Evolutionary conservation across 2,113 vertebrate species (phyloP), one percentile per base, ranked within the genome.

Genomic region (Oreotragus oreotragus): DNA sequence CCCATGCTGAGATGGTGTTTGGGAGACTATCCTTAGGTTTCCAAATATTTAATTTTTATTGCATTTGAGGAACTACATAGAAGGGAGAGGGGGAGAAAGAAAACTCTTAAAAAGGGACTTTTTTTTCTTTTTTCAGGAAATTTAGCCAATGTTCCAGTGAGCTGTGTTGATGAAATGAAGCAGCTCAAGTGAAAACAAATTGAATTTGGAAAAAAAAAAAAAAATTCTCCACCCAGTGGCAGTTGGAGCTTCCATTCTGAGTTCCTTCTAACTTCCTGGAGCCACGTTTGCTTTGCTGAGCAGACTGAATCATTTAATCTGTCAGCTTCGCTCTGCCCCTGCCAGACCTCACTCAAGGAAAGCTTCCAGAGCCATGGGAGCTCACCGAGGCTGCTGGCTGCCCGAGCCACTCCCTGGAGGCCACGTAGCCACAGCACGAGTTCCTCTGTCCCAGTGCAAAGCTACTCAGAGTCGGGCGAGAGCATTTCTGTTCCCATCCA

Each of bases 101-200:
- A 62, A 64, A 36, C 62, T 45, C 33, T 93, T 94, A 39, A 81
- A 95, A 95, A 94, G 8, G 53, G 76, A 94, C 90, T 84, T 43
- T n/a, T 43, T n/a, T 51, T 97, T 84, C 97, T 30, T 43, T 97
- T 84, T 97, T 87, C 33, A 73, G 98, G 97, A 98, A 94, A 23
- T 84, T 86, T 25, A 57, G 98, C 98, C 98, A 98, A 93, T 76
- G 93, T 97, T 98, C 98, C 97, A 91, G 95, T 97, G 96, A 97
- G 62, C 88, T 97, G 66, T 91, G 90, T 73, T 98, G 97, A 96
- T 97, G 97, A 97, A 98, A 98, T 89, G 66, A 96, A 90, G 94
- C 90, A 96, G 97, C 91, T 97, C 93, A 86, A 98, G 91, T 87
- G 97, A 98, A 98, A 99, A 98, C 96, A 97, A 98, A 98, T 3